A percentile compares a stretch with the other conserved stretches of the same genome.
Conservation (phyloP, 2,797 vertebrate genomes). For the Aeoliscus strigatus region DNA sequence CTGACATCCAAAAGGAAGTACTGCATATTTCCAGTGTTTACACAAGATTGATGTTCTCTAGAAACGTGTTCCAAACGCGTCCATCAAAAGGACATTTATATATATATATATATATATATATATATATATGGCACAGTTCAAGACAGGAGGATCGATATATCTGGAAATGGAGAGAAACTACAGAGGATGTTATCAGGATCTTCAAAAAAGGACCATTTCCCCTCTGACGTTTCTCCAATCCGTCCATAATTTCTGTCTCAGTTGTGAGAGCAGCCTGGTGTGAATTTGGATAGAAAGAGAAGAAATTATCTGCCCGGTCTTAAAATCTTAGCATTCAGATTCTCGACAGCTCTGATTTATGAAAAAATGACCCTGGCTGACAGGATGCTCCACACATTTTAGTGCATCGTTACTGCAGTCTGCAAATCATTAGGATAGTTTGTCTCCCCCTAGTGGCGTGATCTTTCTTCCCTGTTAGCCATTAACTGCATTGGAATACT, state of each 20-base stretch:
- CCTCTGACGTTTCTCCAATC: constrained; percentile 34
- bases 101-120: too few species aligned
- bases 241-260: constrained; percentile 34
- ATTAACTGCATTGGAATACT: constrained; percentile 26
- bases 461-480: constrained; percentile 18
- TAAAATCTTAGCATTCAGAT: too few species aligned
- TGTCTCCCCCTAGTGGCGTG: constrained; percentile 62
- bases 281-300: constrained; percentile 39
- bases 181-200: constrained; percentile 36
- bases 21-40: constrained; percentile 21
- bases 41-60: too few species aligned
- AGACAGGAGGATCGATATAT: too few species aligned
- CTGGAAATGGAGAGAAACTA: neutral
- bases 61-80: constrained; percentile 10
- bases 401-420: constrained; percentile 6
- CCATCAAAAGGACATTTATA: constrained; percentile 17
- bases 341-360: neutral
- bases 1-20: constrained; percentile 1
- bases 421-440: constrained; percentile 15
- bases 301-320: neutral
- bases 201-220: constrained; percentile 30
- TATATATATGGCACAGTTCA: too few species aligned
- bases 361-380: too few species aligned
- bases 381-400: neutral
- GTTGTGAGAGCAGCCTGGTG: constrained; percentile 20